Conservation (phyloP, 2,113 vertebrate species). For the Cercopithecus mona region DNA sequence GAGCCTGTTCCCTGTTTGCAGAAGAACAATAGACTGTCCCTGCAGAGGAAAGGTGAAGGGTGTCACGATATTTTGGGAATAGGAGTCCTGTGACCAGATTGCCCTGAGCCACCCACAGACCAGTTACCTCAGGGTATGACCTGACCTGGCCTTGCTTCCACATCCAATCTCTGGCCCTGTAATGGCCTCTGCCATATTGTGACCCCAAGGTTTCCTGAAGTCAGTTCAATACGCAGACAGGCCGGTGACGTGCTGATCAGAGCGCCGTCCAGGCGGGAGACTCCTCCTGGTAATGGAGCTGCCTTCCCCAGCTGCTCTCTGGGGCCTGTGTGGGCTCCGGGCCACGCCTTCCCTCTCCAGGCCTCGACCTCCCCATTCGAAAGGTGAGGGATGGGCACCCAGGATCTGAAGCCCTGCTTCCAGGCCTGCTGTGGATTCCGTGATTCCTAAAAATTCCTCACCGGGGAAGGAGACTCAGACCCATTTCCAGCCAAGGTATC, state of each 20-base stretch:
- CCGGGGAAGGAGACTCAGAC: neutral
- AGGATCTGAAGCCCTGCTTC: neutral
- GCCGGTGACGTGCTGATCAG: neutral
- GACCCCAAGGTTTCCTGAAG: neutral
- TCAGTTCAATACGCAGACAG: neutral
- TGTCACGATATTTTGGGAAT: neutral
- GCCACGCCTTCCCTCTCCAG: neutral
- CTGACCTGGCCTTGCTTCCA: neutral
- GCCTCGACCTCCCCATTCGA: neutral
- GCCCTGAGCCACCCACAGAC: neutral
- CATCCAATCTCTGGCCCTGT: neutral
- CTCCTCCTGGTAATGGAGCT: neutral
- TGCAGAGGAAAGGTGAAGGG: neutral
- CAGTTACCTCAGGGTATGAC: neutral
- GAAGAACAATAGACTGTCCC: neutral
- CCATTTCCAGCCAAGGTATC: neutral
- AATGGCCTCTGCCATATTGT: neutral
- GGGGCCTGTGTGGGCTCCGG: neutral
- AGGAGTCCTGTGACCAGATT: too few relatives aligned
- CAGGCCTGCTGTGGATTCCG: neutral
- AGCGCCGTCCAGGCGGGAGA: accelerated
- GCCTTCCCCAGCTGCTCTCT: neutral
- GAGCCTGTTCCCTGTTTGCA: neutral
- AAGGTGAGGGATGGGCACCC: neutral
- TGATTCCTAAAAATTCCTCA: neutral